Conservation (phyloP, 53 echinoderm and acorn worm species). For the Paracentrotus lividus region DNA sequence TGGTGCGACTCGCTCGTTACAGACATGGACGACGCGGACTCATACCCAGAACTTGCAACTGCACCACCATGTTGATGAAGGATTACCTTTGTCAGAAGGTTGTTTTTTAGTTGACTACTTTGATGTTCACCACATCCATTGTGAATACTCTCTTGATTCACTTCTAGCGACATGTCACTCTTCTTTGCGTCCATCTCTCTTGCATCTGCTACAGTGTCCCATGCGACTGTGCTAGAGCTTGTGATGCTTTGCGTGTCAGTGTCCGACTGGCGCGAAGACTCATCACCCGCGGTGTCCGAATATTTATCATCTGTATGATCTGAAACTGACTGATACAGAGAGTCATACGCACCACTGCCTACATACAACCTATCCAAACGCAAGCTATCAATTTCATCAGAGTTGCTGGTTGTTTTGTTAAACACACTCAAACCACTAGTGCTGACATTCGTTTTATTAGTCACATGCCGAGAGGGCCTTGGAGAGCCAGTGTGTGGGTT, state of each 20-base stretch:
- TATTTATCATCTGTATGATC: slow-evolving; percentile 33
- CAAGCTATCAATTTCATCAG: slow-evolving; percentile 7
- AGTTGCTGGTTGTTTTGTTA: slow-evolving; percentile 64
- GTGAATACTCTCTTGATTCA: background rate
- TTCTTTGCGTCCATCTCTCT: background rate
- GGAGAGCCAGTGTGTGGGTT: slow-evolving; percentile 12
- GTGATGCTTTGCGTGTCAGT: slow-evolving; percentile 59
- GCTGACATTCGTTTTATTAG: slow-evolving; percentile 55
- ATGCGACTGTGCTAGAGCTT: slow-evolving; percentile 60
- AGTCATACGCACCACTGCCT: slow-evolving; percentile 1
- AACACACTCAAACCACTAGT: background rate
- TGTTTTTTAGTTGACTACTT: background rate
- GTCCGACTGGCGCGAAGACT: slow-evolving; percentile 56
- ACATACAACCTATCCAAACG: background rate
- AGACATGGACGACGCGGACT: slow-evolving; percentile 42
- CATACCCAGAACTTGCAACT: slow-evolving; percentile 50
- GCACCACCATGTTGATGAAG: background rate
- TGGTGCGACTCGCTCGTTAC: background rate
- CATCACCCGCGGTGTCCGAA: slow-evolving; percentile 51
- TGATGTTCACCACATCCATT: background rate
- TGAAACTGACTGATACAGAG: background rate
- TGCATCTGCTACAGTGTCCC: slow-evolving; percentile 34
- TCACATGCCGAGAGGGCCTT: slow-evolving; percentile 33
- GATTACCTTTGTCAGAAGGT: background rate
- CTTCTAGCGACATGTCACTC: background rate